Base-by-base conservation (phyloP, 2,888 invertebrate genomes). In the Actias luna region DNA sequence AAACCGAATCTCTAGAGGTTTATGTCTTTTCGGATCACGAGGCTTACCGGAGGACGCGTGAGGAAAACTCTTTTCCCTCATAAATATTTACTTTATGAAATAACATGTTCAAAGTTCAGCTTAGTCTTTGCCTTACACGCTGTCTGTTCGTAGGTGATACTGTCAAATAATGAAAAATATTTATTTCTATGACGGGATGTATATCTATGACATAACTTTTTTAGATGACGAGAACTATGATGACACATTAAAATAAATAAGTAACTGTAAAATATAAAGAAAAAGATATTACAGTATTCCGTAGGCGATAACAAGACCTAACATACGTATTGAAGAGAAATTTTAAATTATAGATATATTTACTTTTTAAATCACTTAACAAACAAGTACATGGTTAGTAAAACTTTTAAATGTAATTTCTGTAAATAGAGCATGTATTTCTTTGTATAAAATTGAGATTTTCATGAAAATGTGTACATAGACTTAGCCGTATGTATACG, bases 81-180 rank as follows among this genome's bases (percentile, higher is more conserved):
- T 91, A 92, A 92, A 92, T 92, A 92, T 92, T 92, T 92, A 92
- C 91, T 87, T 88, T 90, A 92, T 88, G 88, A 92, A 91, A 92
- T 89, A 90, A 90, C 87, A 79, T 82, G 83, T 84, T 82, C 80
- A 71, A 72, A 84, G 87, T 84, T 84, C 78, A 79, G 84, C 88
- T 88, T 81, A 86, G 83, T 79, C 78, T 79, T 64, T n/a, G 31
- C 65, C 69, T 63, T 75, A 85, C 82, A 83, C 77, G 83, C 83
- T 75, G 82, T 71, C 82, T 87, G 87, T 76, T 73, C 78, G 75
- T 86, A 87, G 88, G 88, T 89, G 89, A 87, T 88, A 87, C 85
- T 83, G 82, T 73, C 71, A 79, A 82, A 81, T 81, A 78, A 82
- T 82, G 84, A 83, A 78, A 55, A 29, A n/a, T 29, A 10, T 55